Evolutionary conservation across 2,888 invertebrate species (phyloP).

Genomic region (Tineola bisselliella): DNA sequence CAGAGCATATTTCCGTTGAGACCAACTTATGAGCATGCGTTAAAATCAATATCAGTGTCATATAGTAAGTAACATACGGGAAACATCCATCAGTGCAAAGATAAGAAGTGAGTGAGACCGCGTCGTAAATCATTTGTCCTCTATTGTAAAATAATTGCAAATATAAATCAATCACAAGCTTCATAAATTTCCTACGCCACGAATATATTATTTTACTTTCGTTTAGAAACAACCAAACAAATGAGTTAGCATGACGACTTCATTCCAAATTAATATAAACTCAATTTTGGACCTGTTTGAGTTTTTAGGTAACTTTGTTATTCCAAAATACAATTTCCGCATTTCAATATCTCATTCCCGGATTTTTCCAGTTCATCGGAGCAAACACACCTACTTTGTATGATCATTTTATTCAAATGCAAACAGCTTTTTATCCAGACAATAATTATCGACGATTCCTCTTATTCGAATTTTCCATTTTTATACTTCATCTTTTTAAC

Average conservation of each 20-base stretch:
- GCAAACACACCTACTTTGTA: constrained; percentile 6
- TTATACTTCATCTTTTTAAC: background rate
- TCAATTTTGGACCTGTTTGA: background rate
- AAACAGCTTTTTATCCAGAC: background rate
- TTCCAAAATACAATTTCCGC: constrained; percentile 14
- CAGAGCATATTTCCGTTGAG: background rate
- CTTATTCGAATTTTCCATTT: background rate
- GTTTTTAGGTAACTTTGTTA: background rate
- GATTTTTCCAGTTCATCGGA: constrained; percentile 12
- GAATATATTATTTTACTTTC: background rate
- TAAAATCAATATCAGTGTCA: background rate
- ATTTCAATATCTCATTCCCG: constrained; percentile 15
- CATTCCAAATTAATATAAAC: background rate
- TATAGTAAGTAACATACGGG: background rate
- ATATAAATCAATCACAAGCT: background rate
- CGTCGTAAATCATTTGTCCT: background rate
- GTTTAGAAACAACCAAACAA: background rate
- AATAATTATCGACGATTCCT: background rate
- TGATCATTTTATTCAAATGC: background rate
- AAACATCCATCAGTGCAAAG: background rate
- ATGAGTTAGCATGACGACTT: background rate
- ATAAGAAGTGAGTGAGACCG: background rate
- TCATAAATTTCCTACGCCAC: background rate
- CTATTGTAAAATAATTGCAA: background rate
- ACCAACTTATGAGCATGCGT: background rate